Evolutionary conservation across 2,888 invertebrate species (phyloP).

Genomic region (Pammene aurita): DNA sequence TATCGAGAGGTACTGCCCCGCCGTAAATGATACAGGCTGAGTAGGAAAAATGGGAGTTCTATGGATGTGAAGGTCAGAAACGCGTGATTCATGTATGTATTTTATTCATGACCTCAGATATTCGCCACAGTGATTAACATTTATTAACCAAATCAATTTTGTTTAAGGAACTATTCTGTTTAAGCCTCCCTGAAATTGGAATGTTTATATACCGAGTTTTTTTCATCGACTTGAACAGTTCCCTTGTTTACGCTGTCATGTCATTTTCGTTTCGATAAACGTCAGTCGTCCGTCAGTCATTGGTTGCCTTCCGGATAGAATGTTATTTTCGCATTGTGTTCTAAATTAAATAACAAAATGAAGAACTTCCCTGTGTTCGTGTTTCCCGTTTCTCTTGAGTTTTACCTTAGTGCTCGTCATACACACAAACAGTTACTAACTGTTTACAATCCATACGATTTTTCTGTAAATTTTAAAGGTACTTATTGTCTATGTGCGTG

Average conservation of each 20-base stretch:
- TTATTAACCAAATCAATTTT: too few species aligned
- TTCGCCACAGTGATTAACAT: too few species aligned
- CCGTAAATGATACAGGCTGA: too few species aligned
- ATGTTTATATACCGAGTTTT: neutral
- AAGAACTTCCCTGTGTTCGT: conserved; percentile 91
- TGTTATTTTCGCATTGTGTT: conserved; percentile 31
- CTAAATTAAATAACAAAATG: conserved; percentile 56
- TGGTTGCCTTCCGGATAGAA: conserved; percentile 12
- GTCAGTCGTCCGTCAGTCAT: neutral
- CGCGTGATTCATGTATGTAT: too few species aligned
- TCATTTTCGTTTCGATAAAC: neutral
- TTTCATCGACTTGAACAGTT: conserved; percentile 4
- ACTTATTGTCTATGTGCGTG: conserved; percentile 45
- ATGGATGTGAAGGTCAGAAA: too few species aligned
- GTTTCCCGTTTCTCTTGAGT: conserved; percentile 89
- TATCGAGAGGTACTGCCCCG: too few species aligned
- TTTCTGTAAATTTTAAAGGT: conserved; percentile 92
- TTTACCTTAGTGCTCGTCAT: conserved; percentile 88
- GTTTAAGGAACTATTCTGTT: too few species aligned
- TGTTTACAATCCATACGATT: conserved; percentile 93
- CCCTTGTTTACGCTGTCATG: conserved; percentile 31
- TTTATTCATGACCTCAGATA: too few species aligned
- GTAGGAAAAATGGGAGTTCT: too few species aligned
- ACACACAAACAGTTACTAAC: conserved; percentile 92
- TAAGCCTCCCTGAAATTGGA: too few species aligned